Conservation (phyloP, 2,888 invertebrate species). For the Tortricodes alternella region DNA sequence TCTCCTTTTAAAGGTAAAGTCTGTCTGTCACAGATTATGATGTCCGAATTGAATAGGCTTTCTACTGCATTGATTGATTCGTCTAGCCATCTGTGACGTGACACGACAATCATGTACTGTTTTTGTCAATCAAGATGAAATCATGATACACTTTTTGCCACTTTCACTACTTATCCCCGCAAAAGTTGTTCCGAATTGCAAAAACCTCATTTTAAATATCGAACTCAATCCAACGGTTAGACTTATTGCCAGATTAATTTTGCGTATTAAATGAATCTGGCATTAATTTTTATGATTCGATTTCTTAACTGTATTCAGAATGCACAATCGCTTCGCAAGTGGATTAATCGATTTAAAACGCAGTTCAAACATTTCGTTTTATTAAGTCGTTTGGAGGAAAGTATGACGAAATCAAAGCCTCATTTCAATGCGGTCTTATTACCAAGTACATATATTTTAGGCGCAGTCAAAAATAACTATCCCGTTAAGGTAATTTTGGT, state of each 20-base stretch:
- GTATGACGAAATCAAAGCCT: too few species aligned
- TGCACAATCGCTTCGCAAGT: background rate
- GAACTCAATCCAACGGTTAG: conserved; percentile 14
- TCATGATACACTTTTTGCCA: conserved; percentile 11
- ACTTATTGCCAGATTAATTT: too few species aligned
- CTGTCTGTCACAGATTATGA: conserved; percentile 16
- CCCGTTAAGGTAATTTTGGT: too few species aligned
- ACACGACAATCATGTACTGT: conserved; percentile 7
- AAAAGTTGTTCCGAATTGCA: conserved; percentile 14
- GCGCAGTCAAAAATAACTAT: too few species aligned
- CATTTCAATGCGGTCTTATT: too few species aligned
- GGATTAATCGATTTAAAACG: background rate
- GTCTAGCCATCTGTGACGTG: conserved; percentile 22
- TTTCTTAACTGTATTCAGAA: conserved; percentile 13
- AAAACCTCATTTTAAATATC: conserved; percentile 16
- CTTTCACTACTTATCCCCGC: conserved; percentile 28
- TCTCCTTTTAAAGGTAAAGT: conserved; percentile 15
- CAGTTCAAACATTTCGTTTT: background rate
- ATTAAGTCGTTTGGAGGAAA: too few species aligned
- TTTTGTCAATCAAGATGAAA: conserved; percentile 14
- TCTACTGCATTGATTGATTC: conserved; percentile 27
- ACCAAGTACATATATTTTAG: too few species aligned
- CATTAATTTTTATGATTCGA: conserved; percentile 3
- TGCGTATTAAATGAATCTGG: conserved; percentile 19
- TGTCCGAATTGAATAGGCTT: conserved; percentile 29